A percentile compares a stretch with the other conserved stretches of the same genome.
Conservation (phyloP, 2,113 vertebrate genomes). For the Ptyas mucosa region DNA sequence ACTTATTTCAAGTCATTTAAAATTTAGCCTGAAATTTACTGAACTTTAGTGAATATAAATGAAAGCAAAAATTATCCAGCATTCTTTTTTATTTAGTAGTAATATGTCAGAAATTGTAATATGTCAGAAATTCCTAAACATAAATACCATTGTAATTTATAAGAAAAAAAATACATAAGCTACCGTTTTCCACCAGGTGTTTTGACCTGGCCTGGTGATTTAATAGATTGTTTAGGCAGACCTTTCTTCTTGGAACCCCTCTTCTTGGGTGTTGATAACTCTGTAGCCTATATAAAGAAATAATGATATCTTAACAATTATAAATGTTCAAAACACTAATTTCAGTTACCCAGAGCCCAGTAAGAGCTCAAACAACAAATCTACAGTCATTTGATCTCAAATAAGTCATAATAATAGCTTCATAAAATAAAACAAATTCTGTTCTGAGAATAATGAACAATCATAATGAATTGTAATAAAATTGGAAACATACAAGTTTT, state of each 20-base stretch:
- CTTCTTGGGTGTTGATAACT: neutral
- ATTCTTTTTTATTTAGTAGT: neutral
- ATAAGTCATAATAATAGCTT: neutral
- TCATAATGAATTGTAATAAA: neutral
- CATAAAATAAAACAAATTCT: neutral
- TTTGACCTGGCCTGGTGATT: neutral
- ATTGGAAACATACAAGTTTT: neutral
- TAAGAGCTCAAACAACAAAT: neutral
- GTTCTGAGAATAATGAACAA: neutral
- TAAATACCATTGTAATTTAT: neutral
- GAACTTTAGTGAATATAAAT: neutral
- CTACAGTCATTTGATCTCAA: neutral
- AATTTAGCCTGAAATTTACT: neutral
- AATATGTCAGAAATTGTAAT: neutral
- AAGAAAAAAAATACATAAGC: neutral
- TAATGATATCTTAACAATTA: neutral
- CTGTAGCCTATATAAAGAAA: conserved; percentile 18
- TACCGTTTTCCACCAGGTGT: conserved; percentile 48
- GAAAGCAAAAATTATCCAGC: neutral
- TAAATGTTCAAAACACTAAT: neutral
- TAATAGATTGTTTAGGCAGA: conserved; percentile 27
- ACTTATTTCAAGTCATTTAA: neutral
- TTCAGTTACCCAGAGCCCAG: neutral
- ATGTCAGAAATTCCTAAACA: neutral
- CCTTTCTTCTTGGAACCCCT: conserved; percentile 14